Conservation (phyloP, 1,140 invertebrate genomes). For the Babylonia areolata region DNA sequence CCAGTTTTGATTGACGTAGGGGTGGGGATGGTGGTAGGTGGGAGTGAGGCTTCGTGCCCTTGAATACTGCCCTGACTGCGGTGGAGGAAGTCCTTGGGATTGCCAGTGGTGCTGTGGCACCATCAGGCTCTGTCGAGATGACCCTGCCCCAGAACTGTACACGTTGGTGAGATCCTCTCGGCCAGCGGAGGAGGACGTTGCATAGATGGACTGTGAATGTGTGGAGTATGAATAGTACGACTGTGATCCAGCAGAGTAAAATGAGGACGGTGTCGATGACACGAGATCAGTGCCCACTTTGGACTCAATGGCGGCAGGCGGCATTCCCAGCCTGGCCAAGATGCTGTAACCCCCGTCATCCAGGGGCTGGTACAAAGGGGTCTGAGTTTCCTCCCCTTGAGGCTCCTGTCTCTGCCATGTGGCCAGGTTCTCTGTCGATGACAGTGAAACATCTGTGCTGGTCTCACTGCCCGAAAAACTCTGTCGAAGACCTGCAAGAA, state of each 20-base stretch:
- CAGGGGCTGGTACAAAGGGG: constrained; percentile 51
- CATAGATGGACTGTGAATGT: constrained; percentile 24
- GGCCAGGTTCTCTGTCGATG: constrained; percentile 91
- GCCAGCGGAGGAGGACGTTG: constrained; percentile 1
- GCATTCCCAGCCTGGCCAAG: constrained; percentile 76
- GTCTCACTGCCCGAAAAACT: constrained; percentile 84
- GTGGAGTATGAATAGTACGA: constrained; percentile 26
- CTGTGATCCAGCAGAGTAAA: constrained; percentile 23
- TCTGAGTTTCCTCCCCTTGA: constrained; percentile 87
- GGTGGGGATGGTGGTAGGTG: constrained; percentile 49
- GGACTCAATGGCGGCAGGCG: constrained; percentile 40
- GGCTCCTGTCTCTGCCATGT: constrained; percentile 93
- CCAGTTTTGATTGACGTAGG: constrained; percentile 48
- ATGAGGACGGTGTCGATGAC: constrained; percentile 10
- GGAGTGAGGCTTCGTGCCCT: constrained; percentile 36
- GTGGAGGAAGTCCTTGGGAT: constrained; percentile 6
- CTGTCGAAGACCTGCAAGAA: constrained; percentile 61
- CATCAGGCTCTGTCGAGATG: background rate
- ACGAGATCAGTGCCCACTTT: background rate
- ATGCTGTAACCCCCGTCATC: constrained; percentile 77
- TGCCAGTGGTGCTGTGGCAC: constrained; percentile 29
- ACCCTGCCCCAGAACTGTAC: constrained; percentile 1
- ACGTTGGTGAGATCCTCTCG: background rate
- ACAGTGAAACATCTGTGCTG: constrained; percentile 88
- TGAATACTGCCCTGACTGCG: constrained; percentile 33